phyloP scores from a whole-genome alignment of 2,797 vertebrate genomes.

The Sebastes miniatus region DNA sequence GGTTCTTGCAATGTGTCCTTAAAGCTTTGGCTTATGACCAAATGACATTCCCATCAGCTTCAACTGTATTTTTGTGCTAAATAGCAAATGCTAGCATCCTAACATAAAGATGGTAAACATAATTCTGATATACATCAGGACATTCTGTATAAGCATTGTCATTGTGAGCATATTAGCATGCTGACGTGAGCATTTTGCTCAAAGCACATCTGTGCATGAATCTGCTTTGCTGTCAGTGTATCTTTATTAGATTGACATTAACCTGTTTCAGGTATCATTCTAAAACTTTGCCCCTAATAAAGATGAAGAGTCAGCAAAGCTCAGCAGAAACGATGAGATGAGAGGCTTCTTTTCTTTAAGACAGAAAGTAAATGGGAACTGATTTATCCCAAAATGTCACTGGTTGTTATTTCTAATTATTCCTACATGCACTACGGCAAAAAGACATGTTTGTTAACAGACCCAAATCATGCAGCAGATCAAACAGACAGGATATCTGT shows the following conservation, averaged over 20 bases:
- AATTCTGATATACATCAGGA: neutral
- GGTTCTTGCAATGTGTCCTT: no score
- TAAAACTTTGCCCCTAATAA: neutral
- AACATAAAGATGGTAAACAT: neutral
- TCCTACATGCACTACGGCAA: neutral
- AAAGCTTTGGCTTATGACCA: neutral
- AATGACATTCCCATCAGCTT: neutral
- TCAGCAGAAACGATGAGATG: neutral
- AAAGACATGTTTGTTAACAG: neutral
- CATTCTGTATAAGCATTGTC: neutral
- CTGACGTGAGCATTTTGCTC: neutral
- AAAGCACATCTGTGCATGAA: neutral
- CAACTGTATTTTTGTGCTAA: neutral
- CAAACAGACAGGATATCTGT: neutral
- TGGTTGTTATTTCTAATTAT: neutral
- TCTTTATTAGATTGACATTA: neutral
- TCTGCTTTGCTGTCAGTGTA: neutral
- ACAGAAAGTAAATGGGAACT: neutral
- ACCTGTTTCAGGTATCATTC: neutral
- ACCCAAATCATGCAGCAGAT: neutral
- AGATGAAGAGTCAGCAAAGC: neutral
- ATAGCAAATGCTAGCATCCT: neutral
- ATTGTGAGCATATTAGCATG: neutral
- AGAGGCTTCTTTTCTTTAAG: neutral
- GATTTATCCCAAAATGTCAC: conserved; percentile 1